Evolutionary conservation across 2,113 vertebrate species (phyloP), one percentile per base, ranked within the genome.

Genomic region (Syrmaticus mikado): DNA sequence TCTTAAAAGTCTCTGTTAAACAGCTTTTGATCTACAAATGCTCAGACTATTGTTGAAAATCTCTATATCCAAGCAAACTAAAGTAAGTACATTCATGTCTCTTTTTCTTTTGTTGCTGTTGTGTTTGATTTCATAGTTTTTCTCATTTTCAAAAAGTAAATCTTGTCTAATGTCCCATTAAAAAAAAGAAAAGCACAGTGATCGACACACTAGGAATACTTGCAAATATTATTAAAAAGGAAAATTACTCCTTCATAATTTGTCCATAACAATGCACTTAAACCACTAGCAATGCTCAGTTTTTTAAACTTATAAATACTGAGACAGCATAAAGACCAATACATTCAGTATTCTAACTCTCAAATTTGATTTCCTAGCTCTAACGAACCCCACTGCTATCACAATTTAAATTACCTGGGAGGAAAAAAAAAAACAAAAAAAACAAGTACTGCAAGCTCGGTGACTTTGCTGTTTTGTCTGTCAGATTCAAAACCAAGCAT

Each of bases 191-290:
- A 40, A 6, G 45, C 62, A 74, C 46, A 8, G 10, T 8, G 20
- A 83, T 38, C 30, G 50, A 53, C 19, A 20, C 30, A 34, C n/a
- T 58, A 36, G 30, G 43, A 78, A 34, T 65, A 85, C 67, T 87
- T 82, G 66, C 55, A 77, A 88, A 75, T 27, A 58, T 38, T 2
- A 0, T 61, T 89, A 84, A 92, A 79, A 92, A 95, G 46, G 60
- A 72, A 94, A 91, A 94, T 89, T 71, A 95, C 21, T 77, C 81
- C 65, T 77, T 90, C 77, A 90, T 65, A 93, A 74, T 61, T 62
- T 55, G 5, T 62, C 34, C 76, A 6, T 32, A 82, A 74, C n/a
- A 60, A 71, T 40, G 78, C 3, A 1, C 8, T 74, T 82, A 83
- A 88, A 91, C 83, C 16, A 34, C 32, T 60, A 27, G 15, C 20